These are phyloP conservation scores for Champsocephalus esox DNA, from an alignment of 2,797 vertebrate species.

Conservation along the genomic window DNA sequence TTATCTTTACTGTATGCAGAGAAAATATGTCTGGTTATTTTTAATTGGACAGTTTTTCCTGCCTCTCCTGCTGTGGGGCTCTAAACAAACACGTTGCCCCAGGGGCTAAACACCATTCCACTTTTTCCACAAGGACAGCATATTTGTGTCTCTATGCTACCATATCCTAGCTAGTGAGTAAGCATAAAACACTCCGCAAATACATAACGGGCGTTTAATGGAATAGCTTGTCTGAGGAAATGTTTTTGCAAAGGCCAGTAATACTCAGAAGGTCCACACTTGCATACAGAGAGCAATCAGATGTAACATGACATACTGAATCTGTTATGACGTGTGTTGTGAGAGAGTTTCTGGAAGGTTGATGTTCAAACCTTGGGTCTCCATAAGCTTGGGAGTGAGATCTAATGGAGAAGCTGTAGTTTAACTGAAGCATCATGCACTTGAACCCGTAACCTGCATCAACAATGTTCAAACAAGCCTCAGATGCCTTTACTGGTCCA, in stretches of 20 bases:
- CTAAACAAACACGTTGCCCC: neutral
- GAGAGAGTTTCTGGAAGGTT: slow-evolving; percentile 2
- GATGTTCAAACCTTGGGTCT: slow-evolving; percentile 18
- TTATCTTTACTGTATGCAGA: too few relatives aligned
- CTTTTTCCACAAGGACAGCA: slow-evolving; percentile 2
- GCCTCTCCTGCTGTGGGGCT: neutral
- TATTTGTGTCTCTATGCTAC: slow-evolving; percentile 7
- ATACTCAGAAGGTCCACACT: slow-evolving; percentile 36
- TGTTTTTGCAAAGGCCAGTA: slow-evolving; percentile 53
- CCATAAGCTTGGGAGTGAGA: neutral
- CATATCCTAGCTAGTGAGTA: slow-evolving; percentile 36
- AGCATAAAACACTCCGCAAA: slow-evolving; percentile 28
- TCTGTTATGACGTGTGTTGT: slow-evolving; percentile 29
- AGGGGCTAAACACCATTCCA: neutral
- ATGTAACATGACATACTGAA: slow-evolving; percentile 29
- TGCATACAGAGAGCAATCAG: slow-evolving; percentile 34
- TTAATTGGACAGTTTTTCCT: too few relatives aligned
- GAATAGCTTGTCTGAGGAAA: slow-evolving; percentile 70
- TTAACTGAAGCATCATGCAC: slow-evolving; percentile 39
- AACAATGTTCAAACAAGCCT: slow-evolving; percentile 18
- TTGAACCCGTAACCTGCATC: slow-evolving; percentile 35
- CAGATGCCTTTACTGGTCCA: slow-evolving; percentile 24
- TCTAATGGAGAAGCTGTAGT: slow-evolving; percentile 8
- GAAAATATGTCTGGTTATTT: neutral
- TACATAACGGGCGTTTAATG: slow-evolving; percentile 62